Conservation (phyloP, 2,113 vertebrate species). For the Anolis carolinensis region DNA sequence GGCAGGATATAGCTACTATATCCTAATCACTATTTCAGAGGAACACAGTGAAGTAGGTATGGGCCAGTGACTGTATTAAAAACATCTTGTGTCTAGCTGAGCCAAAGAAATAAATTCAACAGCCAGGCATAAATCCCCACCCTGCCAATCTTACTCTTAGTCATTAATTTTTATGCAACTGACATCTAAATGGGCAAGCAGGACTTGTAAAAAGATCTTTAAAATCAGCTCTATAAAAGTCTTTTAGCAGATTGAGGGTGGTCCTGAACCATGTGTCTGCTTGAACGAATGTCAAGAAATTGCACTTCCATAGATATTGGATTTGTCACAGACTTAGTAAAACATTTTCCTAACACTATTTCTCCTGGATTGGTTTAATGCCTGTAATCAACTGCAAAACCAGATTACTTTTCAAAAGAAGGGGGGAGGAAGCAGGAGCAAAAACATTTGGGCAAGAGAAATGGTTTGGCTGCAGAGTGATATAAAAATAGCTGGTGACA, state of each 20-base stretch:
- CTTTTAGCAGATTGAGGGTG: conserved; percentile 1
- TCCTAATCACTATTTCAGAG: not conserved
- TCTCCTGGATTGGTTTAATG: not conserved
- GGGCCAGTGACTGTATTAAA: not conserved
- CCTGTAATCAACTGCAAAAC: not conserved
- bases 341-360: conserved; percentile 1
- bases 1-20: not conserved
- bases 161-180: conserved; percentile 33
- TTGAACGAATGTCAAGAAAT: not conserved
- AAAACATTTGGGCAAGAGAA: not conserved
- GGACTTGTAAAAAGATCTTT: conserved; percentile 8
- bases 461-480: not conserved
- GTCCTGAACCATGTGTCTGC: not conserved
- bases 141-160: conserved; percentile 39
- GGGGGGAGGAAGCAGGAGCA: not conserved
- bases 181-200: conserved; percentile 11
- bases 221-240: conserved; percentile 5
- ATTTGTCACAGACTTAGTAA: conserved; percentile 19
- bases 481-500: conserved; percentile 31
- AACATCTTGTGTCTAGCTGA: conserved; percentile 5
- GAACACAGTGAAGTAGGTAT: not conserved
- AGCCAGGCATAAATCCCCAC: conserved; percentile 31
- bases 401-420: not conserved
- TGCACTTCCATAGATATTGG: conserved; percentile 1
- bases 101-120: conserved; percentile 7